phyloP scores from a whole-genome alignment of 2,888 invertebrate genomes.

The Notocelia uddmanniana region DNA sequence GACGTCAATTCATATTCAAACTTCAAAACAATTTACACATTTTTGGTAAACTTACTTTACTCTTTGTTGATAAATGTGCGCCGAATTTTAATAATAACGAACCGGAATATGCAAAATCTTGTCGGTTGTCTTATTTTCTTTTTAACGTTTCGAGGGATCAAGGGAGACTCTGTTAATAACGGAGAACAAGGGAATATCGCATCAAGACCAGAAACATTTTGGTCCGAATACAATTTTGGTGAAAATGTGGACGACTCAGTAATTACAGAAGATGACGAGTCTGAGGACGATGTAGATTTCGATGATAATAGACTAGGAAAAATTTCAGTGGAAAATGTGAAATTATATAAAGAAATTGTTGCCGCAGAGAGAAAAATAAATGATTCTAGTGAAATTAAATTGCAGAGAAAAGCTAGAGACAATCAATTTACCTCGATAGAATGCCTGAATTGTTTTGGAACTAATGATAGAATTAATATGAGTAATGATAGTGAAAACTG shows the following conservation, averaged over 20 bases:
- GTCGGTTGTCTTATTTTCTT: constrained; percentile 60
- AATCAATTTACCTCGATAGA: constrained; percentile 40
- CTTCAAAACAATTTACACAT: constrained; percentile 51
- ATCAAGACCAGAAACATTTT: constrained; percentile 49
- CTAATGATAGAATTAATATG: not conserved
- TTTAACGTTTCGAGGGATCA: constrained; percentile 56
- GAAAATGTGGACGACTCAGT: constrained; percentile 52
- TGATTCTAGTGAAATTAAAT: constrained; percentile 43
- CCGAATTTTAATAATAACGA: constrained; percentile 8
- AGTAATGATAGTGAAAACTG: constrained; percentile 12
- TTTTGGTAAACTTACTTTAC: no score
- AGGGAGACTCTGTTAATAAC: constrained; percentile 53
- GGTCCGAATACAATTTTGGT: constrained; percentile 54
- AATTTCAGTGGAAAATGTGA: constrained; percentile 54
- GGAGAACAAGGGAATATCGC: constrained; percentile 59
- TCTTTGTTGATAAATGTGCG: not conserved
- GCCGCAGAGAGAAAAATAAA: constrained; percentile 49
- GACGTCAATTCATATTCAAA: constrained; percentile 6
- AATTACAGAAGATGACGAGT: constrained; percentile 54
- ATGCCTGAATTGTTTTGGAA: constrained; percentile 31
- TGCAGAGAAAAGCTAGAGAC: constrained; percentile 53
- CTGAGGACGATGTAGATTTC: constrained; percentile 55
- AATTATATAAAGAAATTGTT: constrained; percentile 52
- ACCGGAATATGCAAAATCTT: constrained; percentile 52
- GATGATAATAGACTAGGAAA: constrained; percentile 56